A percentile compares a stretch with the other conserved stretches of the same genome.
Conservation (phyloP, 2,888 invertebrate genomes). For the Dryadula phaetusa region DNA sequence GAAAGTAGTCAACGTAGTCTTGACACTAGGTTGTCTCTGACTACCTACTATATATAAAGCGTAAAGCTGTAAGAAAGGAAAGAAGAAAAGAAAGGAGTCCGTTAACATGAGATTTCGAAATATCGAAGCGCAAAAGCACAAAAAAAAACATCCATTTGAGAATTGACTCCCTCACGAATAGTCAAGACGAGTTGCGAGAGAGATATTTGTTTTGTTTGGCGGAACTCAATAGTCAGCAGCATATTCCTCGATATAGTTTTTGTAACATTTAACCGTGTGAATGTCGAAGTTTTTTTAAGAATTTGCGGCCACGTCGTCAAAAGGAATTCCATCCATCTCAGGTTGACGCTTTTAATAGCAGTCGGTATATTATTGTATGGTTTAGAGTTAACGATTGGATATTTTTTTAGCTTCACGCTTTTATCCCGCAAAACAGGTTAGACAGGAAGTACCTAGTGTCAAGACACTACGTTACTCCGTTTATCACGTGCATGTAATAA, state of each 20-base stretch:
- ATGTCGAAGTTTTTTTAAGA: constrained; percentile 38
- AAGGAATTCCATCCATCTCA: constrained; percentile 38
- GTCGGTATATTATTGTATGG: constrained; percentile 19
- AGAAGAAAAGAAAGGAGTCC: too few relatives aligned
- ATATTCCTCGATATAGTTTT: constrained; percentile 36
- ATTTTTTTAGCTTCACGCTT: constrained; percentile 13
- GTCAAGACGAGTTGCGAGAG: neutral
- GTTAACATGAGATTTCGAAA: too few relatives aligned
- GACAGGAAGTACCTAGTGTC: too few relatives aligned
- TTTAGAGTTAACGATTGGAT: constrained; percentile 8
- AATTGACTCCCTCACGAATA: neutral
- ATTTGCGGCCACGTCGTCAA: constrained; percentile 38
- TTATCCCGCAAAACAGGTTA: too few relatives aligned
- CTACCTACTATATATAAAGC: too few relatives aligned
- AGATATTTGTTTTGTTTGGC: constrained; percentile 4
- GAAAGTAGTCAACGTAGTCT: too few relatives aligned
- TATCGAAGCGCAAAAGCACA: neutral
- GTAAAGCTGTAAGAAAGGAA: too few relatives aligned
- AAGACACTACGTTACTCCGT: too few relatives aligned
- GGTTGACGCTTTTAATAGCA: constrained; percentile 29
- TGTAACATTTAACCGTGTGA: constrained; percentile 36
- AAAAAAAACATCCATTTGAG: neutral
- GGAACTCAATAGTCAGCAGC: constrained; percentile 34
- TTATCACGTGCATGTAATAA: too few relatives aligned
- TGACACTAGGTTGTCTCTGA: too few relatives aligned